Percentiles rank a stretch among this genome's conserved stretches.
phyloP scores from a whole-genome alignment of 2,113 vertebrate genomes.

The Heptranchias perlo region DNA sequence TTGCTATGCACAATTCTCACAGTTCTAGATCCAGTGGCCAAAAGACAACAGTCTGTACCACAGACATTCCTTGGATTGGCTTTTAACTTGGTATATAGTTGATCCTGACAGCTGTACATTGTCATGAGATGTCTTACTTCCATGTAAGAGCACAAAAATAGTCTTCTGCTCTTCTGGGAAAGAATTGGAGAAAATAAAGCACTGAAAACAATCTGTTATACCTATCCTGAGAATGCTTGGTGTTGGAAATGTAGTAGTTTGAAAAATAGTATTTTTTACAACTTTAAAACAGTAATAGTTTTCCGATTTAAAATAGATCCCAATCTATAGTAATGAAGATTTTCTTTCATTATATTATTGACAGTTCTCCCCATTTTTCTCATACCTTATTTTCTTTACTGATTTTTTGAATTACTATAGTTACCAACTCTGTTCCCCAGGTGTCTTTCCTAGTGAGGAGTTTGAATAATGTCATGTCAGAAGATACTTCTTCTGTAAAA shows the following conservation, averaged over 20 bases:
- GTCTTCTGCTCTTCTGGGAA: neutral
- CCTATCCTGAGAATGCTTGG: neutral
- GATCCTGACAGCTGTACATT: neutral
- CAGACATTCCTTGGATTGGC: neutral
- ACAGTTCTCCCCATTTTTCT: neutral
- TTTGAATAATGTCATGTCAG: neutral
- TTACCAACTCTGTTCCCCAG: neutral
- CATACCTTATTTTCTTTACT: neutral
- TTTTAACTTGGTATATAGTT: neutral
- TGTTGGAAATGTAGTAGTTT: neutral
- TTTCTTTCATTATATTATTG: slow-evolving; percentile 1
- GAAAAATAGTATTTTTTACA: neutral
- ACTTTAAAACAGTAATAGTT: neutral
- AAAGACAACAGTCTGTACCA: neutral
- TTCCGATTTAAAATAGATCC: neutral
- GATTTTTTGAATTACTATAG: neutral
- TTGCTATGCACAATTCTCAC: neutral
- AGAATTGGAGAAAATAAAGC: neutral
- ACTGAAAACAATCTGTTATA: neutral
- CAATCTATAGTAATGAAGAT: neutral
- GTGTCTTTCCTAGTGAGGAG: neutral
- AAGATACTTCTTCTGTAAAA: neutral
- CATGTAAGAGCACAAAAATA: neutral
- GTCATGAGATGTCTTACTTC: neutral
- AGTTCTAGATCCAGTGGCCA: neutral